Evolutionary conservation across 2,888 invertebrate genomes (phyloP).

Genomic region (Lepidocyrtinus sp.): DNA sequence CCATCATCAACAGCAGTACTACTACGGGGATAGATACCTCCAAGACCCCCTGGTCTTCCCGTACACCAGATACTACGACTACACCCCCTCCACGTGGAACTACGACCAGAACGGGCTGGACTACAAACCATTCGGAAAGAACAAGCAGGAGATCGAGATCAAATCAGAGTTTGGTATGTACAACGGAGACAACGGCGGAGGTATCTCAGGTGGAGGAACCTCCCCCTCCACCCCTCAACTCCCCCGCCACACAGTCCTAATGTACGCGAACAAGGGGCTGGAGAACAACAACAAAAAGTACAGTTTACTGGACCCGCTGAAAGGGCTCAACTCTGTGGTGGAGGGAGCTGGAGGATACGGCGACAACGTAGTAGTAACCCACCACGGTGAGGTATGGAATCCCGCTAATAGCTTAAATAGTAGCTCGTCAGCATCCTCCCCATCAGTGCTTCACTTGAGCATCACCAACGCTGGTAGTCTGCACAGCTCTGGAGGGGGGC

Average conservation of each 20-base stretch:
- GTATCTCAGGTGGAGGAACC: neutral
- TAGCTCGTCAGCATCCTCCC: conserved; percentile 7
- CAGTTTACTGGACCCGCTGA: conserved; percentile 57
- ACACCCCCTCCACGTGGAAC: conserved; percentile 72
- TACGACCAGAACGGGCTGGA: conserved; percentile 73
- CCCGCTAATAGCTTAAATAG: conserved; percentile 33
- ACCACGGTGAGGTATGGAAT: conserved; percentile 40
- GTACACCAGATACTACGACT: conserved; percentile 89
- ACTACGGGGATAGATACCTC: conserved; percentile 80
- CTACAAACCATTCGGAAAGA: conserved; percentile 61
- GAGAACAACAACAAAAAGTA: conserved; percentile 62
- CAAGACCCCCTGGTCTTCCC: conserved; percentile 90
- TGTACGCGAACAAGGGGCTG: conserved; percentile 82
- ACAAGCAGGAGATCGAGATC: conserved; percentile 35
- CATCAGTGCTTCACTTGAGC: neutral
- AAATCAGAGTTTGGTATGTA: conserved; percentile 50
- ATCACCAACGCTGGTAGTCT: conserved; percentile 33
- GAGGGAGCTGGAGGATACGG: conserved; percentile 46
- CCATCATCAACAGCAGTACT: conserved; percentile 79
- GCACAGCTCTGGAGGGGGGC: conserved; percentile 49
- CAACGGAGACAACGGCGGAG: conserved; percentile 58
- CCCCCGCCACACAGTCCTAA: conserved; percentile 90
- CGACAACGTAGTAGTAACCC: neutral
- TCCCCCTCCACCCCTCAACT: conserved; percentile 29
- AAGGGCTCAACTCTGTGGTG: conserved; percentile 58